A percentile compares a stretch with the other conserved stretches of the same genome.
Evolutionary conservation across 2,113 vertebrate species (phyloP).

Genomic region (Phaethornis superciliosus): DNA sequence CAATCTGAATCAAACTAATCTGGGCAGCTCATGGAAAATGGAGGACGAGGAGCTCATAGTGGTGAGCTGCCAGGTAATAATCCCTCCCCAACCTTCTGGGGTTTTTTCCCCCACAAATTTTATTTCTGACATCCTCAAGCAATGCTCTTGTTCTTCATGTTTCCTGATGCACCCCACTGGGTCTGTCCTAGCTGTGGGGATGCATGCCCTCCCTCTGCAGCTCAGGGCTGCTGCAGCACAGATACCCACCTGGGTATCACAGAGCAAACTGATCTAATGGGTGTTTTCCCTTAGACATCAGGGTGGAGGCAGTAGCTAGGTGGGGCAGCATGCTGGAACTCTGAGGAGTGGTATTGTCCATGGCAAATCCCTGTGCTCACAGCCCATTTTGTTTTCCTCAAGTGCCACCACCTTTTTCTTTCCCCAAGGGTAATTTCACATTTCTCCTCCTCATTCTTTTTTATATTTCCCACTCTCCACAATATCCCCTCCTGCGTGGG

Average conservation of each 20-base stretch:
- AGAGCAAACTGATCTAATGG: neutral
- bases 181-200: neutral
- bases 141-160: neutral
- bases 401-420: neutral
- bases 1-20: slow-evolving; percentile 69
- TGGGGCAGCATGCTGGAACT: neutral
- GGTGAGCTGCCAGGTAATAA: slow-evolving; percentile 82
- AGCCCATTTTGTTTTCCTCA: neutral
- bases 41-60: slow-evolving; percentile 81
- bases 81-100: neutral
- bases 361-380: neutral
- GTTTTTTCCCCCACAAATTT: accelerated
- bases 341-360: neutral
- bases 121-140: neutral
- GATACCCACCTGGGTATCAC: neutral
- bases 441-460: neutral
- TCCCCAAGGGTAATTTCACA: neutral
- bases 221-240: neutral
- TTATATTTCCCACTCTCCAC: neutral
- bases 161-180: accelerated
- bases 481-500: neutral
- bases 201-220: neutral
- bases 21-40: slow-evolving; percentile 59
- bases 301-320: accelerated
- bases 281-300: neutral